Base-by-base conservation (phyloP, 2,113 vertebrate species). In the Dicrurus megarhynchus region DNA sequence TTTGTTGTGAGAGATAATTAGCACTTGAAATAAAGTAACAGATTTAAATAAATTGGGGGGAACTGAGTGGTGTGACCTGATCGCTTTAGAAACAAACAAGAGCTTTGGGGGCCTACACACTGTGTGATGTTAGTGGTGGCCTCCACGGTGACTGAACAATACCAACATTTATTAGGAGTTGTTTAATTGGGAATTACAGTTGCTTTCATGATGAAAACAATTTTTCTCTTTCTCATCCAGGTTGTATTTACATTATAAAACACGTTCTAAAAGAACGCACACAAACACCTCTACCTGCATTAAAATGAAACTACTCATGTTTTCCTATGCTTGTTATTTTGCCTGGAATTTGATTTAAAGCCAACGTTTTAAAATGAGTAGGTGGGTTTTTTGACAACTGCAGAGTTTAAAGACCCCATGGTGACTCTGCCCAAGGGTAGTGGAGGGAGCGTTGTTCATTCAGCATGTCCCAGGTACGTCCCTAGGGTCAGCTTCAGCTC, bases 1-100 rank as follows among this genome's bases (percentile, higher is more conserved):
- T 98, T 98, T 98, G 96, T 98, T 98, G 96, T 97, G 97, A 97
- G 97, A 97, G 97, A 98, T 97, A 98, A 98, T 98, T 98, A 98
- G 96, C 97, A 97, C 97, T 98, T 98, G 97, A 98, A 98, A 98
- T 95, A 96, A 98, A 98, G 96, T 96, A 98, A 97, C 97, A 97
- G 95, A 97, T 97, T 98, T 97, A 96, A 97, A 96, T 98, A 98
- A 98, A 97, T 93, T 96, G 96, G 96, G 89, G 80, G 78, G 82
- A 89, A 93, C 95, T 61, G 91, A 87, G 84, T 75, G 83, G 92
- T 91, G 87, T 90, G 97, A 97, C 97, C 97, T 57, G 80, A 84
- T 95, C 28, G 13, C 95, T 97, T 93, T 35, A 88, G 94, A 95
- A 97, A 96, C 85, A 92, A 97, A 94, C 87, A 90, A 52, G 94